These are phyloP conservation scores for Gambusia holbrooki DNA, from an alignment of 2,113 vertebrate genomes.

Conservation along the genomic window DNA sequence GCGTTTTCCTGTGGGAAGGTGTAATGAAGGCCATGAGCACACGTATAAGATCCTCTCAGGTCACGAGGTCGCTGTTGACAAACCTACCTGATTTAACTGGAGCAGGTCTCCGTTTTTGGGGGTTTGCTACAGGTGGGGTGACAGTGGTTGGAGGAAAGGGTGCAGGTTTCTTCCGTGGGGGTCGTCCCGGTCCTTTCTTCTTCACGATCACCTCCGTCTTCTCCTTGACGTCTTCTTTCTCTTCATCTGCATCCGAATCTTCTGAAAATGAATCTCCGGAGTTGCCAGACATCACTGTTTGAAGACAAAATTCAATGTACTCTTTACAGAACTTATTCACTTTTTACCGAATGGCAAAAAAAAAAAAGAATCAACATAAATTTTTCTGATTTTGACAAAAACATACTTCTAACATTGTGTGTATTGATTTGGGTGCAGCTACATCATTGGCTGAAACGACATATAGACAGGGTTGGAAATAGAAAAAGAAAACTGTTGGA, in stretches of 20 bases:
- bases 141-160: conserved; percentile 32
- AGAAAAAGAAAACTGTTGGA: too few species aligned
- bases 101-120: conserved; percentile 70
- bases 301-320: not conserved
- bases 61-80: not conserved
- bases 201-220: conserved; percentile 51
- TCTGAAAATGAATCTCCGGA: conserved; percentile 81
- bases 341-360: not conserved
- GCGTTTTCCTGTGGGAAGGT: conserved; percentile 74
- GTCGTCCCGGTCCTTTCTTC: conserved; percentile 72
- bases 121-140: conserved; percentile 37
- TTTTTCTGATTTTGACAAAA: too few species aligned
- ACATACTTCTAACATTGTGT: not conserved
- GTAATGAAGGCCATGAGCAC: too few species aligned
- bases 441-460: too few species aligned
- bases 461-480: too few species aligned
- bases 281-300: conserved; percentile 80
- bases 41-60: not conserved
- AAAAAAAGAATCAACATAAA: too few species aligned
- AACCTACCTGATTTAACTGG: conserved; percentile 79
- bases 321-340: not conserved
- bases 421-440: not conserved
- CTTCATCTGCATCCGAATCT: conserved; percentile 72
- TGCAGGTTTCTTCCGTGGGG: conserved; percentile 63
- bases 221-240: conserved; percentile 69